Percentiles rank a stretch among this genome's conserved stretches.
phyloP scores from a whole-genome alignment of 2,888 invertebrate genomes.

The Prosopocoilus inquinatus region DNA sequence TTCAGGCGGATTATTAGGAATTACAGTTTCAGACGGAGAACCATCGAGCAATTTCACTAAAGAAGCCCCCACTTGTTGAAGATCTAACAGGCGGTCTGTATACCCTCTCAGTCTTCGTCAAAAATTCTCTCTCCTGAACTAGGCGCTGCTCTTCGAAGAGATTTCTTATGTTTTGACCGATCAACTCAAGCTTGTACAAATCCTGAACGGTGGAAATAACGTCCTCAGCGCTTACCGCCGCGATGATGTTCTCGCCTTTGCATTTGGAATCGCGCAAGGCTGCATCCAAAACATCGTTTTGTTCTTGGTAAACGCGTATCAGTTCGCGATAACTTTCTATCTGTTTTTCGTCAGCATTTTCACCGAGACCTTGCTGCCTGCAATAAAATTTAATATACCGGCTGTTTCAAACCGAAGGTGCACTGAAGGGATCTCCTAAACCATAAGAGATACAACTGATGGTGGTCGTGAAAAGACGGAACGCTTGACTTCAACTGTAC shows the following conservation, averaged over 20 bases:
- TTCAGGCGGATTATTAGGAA: too few relatives aligned
- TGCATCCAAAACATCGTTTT: conserved; percentile 32
- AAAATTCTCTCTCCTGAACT: neutral
- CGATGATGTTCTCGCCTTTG: neutral
- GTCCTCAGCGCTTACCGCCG: conserved; percentile 28
- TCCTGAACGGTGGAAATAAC: conserved; percentile 29
- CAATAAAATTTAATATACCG: conserved; percentile 15
- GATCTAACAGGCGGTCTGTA: neutral
- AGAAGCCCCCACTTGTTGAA: neutral
- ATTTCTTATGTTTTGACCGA: conserved; percentile 37
- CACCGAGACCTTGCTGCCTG: conserved; percentile 35
- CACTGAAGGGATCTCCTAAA: too few relatives aligned
- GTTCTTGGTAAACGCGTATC: conserved; percentile 33
- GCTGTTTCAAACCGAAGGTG: too few relatives aligned
- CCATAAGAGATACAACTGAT: too few relatives aligned
- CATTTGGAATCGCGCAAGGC: conserved; percentile 17
- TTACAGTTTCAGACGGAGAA: neutral
- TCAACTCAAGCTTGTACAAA: conserved; percentile 35
- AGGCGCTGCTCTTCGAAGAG: conserved; percentile 32
- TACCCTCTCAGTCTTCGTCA: neutral
- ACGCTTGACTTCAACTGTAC: too few relatives aligned
- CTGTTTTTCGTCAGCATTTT: conserved; percentile 23
- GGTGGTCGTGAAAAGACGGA: too few relatives aligned
- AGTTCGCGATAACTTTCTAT: conserved; percentile 31
- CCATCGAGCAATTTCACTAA: neutral